Evolutionary conservation across 2,888 invertebrate species (phyloP), one percentile per base, ranked within the genome.

Genomic region (Philereme transversata): DNA sequence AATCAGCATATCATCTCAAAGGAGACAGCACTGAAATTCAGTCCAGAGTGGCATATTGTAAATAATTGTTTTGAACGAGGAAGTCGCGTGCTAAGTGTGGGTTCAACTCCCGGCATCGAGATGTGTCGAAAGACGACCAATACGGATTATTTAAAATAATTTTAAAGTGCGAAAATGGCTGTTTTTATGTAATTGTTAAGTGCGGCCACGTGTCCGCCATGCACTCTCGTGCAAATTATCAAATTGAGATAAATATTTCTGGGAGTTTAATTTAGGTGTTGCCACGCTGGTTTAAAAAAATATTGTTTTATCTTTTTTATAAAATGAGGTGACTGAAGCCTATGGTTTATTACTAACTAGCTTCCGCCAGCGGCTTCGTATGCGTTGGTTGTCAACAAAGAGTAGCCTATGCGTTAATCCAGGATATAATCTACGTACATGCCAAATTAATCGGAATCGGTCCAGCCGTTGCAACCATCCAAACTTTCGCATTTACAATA

Each of bases 61-160:
- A 79, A 80, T 81, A 80, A 83, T 81, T 76, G 73, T 74, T 77
- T 68, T 67, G 59, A 65, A 72, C 69, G 69, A 76, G 79, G 82
- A 80, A 82, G 84, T 85, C 86, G 88, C 87, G 87, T 87, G 87
- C 86, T 76, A 68, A 75, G 68, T 64, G 43, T 44, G 51, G 75
- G 73, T 77, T 82, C 75, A 70, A 74, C 68, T 75, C 78, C 70
- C 71, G 78, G 66, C 71, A 73, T 60, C 57, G 68, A 72, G 8
- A 73, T 69, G 71, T 74, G 72, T 76, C 62, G 68, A 59, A 75
- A 72, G 68, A 40, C 7, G 8, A 8, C 40, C 40, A 7, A 5
- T 6, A 40, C 40, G 67, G 68, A 65, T 68, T 64, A 44, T 69
- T 78, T 77, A 70, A 74, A 74, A 68, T 74, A 74, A 74, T 77